Conservation (phyloP, 2,888 invertebrate species). For the Bombylius major region DNA sequence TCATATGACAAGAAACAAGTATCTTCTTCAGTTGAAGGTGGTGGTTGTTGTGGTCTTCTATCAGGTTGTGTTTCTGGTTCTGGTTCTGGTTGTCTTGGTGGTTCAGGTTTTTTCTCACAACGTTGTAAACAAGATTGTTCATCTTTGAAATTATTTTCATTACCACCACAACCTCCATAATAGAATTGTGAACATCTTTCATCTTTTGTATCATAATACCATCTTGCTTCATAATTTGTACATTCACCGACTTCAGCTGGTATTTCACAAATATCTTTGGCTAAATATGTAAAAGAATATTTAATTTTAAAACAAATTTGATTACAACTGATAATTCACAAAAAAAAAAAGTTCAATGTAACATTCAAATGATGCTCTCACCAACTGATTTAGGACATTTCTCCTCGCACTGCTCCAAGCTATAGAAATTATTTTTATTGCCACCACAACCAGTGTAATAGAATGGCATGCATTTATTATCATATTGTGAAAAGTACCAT, state of each 20-base stretch:
- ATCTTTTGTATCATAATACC: conserved; percentile 71
- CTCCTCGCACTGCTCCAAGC: conserved; percentile 57
- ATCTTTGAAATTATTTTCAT: conserved; percentile 69
- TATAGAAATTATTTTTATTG: conserved; percentile 73
- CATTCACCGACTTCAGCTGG: conserved; percentile 69
- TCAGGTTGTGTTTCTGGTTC: conserved; percentile 6
- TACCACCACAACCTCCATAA: conserved; percentile 87
- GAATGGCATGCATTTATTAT: conserved; percentile 83
- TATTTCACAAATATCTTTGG: conserved; percentile 57
- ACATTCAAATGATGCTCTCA: conserved; percentile 39
- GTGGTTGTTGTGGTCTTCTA: conserved; percentile 9
- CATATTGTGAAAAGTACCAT: conserved; percentile 75
- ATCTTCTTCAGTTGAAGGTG: conserved; percentile 1
- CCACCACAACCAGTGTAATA: conserved; percentile 87
- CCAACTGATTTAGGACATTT: conserved; percentile 68
- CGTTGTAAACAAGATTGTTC: conserved; percentile 52
- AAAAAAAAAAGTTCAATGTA: not conserved
- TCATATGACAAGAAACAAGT: conserved; percentile 53
- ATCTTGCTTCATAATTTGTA: conserved; percentile 57
- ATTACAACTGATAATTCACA: not conserved
- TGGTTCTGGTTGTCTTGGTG: conserved; percentile 19
- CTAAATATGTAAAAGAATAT: conserved; percentile 27
- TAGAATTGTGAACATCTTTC: conserved; percentile 67
- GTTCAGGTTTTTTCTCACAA: conserved; percentile 45
- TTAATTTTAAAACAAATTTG: too few relatives aligned